A percentile compares a stretch with the other conserved stretches of the same genome.
Evolutionary conservation across 2,888 invertebrate species (phyloP).

Genomic region (Trichacis sp.): DNA sequence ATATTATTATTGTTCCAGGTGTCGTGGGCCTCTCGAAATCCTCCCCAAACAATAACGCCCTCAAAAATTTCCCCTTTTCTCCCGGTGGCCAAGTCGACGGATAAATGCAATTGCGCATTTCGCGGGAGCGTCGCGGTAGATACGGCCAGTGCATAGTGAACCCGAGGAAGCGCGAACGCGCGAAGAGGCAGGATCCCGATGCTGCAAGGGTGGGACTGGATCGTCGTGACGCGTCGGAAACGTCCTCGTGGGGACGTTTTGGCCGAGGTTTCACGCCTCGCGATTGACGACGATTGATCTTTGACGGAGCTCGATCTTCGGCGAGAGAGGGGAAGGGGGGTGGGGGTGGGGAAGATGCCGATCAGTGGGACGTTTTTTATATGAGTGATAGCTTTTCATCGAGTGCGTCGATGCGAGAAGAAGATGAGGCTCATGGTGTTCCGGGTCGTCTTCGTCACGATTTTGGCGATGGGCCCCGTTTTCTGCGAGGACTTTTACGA

Average conservation of each 20-base stretch:
- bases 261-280: background rate
- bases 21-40: background rate
- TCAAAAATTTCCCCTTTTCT: background rate
- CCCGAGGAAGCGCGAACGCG: slow-evolving; percentile 1
- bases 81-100: background rate
- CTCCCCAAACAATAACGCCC: background rate
- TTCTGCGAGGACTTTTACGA: background rate
- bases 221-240: slow-evolving; percentile 16
- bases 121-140: background rate
- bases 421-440: background rate
- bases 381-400: too few relatives aligned
- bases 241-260: slow-evolving; percentile 8
- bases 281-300: background rate
- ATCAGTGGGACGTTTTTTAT: background rate
- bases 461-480: background rate
- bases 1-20: background rate
- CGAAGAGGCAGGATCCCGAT: background rate
- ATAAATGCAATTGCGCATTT: slow-evolving; percentile 1
- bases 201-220: slow-evolving; percentile 7
- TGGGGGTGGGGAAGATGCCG: too few relatives aligned
- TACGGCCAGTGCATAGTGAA: background rate
- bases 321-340: too few relatives aligned
- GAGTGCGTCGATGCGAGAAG: too few relatives aligned
- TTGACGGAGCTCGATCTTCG: background rate
- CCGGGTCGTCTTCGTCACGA: background rate